Evolutionary conservation across 2,113 vertebrate species (phyloP).

Genomic region (Toxostoma redivivum): DNA sequence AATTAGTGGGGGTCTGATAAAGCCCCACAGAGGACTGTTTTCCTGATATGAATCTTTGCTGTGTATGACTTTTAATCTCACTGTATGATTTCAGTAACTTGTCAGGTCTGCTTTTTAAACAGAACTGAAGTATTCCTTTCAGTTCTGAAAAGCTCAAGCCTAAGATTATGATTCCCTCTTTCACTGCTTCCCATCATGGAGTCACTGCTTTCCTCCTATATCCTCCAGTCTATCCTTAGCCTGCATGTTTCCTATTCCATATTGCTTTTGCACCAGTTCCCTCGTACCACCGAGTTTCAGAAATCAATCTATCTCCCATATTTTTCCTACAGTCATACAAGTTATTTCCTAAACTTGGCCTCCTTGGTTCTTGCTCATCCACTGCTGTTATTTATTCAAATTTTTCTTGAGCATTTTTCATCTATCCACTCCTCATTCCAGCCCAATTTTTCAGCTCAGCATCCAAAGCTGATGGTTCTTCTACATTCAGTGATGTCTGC

Average conservation of each 20-base stretch:
- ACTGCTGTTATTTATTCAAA: not conserved
- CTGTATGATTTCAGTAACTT: not conserved
- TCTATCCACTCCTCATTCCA: not conserved
- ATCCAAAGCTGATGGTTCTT: not conserved
- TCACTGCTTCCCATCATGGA: not conserved
- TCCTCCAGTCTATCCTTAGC: not conserved
- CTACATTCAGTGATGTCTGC: not conserved
- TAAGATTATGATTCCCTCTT: not conserved
- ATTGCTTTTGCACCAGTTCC: not conserved
- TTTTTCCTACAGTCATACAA: not conserved
- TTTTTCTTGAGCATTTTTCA: not conserved
- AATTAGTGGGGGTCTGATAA: not conserved
- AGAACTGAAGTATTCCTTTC: not conserved
- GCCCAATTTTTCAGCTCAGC: not conserved
- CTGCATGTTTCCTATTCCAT: not conserved
- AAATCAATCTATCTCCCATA: not conserved
- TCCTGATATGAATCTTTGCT: not conserved
- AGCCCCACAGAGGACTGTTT: not conserved
- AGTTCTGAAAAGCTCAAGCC: not conserved
- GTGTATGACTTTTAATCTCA: not conserved
- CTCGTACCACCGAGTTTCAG: not conserved
- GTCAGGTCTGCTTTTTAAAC: not conserved
- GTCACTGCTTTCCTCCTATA: not conserved
- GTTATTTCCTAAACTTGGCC: not conserved
- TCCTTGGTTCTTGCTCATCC: not conserved